Evolutionary conservation across 2,888 invertebrate genomes (phyloP), one percentile per base, ranked within the genome.

Genomic region (Creontiades dilutus): DNA sequence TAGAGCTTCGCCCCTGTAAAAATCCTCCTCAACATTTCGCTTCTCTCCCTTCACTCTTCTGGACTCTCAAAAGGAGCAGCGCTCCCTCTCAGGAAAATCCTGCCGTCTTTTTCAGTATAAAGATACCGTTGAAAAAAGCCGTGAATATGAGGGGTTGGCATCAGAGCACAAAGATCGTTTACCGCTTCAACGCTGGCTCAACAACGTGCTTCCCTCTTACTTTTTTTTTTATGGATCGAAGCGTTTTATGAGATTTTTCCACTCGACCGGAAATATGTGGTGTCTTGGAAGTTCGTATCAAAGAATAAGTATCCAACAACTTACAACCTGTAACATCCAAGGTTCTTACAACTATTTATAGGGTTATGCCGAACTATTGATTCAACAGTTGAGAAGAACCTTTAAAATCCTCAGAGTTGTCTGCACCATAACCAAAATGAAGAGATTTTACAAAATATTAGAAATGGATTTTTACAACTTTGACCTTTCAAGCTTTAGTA

Each of bases 241-340:
- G 82, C 52, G 27, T 82, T 82, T 82, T 82, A 82, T 82, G 48
- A 82, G 82, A n/a, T 37, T 82, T 19, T 19, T 82, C 52, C 82
- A 16, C 82, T 82, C 82, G 7, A 47, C 9, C 52, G 82, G 55
- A 82, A 82, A 82, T 82, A 23, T 68, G 23, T 68, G 37, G 37
- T 37, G 2, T 37, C 19, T 68, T 23, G 0, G 0, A 23, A 19
- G 68, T 68, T 5, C 68, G 23, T 11, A 0, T 0, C 68, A 12
- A 7, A 23, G 23, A 9, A 23, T 4, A 19, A 19, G 7, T 0
- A n/a, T 57, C 16, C 52, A 52, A 68, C 68, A 68, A 23, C 68
- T 19, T 19, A 23, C 23, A 12, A 68, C 9, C 23, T 68, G 68
- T 57, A 0, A 57, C 7, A 5, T 11, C n/a, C n/a, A 16, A n/a